Evolutionary conservation across 1,140 invertebrate genomes (phyloP), one percentile per base, ranked within the genome.

Genomic region (Potamilus streckersoni): DNA sequence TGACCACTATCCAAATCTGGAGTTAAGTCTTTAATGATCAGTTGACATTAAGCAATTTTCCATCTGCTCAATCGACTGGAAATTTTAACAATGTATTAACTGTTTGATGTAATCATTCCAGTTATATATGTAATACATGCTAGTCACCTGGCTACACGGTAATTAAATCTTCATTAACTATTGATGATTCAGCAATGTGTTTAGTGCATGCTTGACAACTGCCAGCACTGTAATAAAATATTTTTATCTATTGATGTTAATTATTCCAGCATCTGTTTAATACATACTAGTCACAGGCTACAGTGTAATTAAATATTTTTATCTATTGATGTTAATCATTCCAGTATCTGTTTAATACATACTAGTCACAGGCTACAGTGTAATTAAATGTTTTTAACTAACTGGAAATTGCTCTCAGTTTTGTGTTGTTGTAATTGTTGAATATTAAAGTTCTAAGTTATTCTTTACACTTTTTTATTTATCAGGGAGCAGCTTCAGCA

Each of bases 401-500:
- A 23, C 5, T 14, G 6, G 38, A 49, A 8, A 62, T 23, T 62
- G 19, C 6, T 62, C 23, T 23, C 8, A n/a, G 6, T 62, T 62
- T n/a, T 62, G 19, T 23, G 19, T 62, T 19, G 60, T 4, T 0
- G 23, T n/a, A 62, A 62, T 23, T 62, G 60, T 62, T 62, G 60
- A n/a, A 62, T 62, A n/a, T 60, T 17, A 60, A 62, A 67, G 20
- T 67, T n/a, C 20, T 14, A 55, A 3, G 20, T 20, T 57, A 12
- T 0, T 55, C 56, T 31, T 14, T 66, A n/a, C 64, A 23, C 19
- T 64, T 66, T 60, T 17, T 67, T 60, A 19, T 58, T 20, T 17
- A 64, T 57, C 72, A 85, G 85, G 63, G 85, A 86, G 62, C 85
- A 86, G 72, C 65, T 84, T 19, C 85, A 86, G 67, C 83, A 83